A percentile compares a stretch with the other conserved stretches of the same genome.
These are phyloP conservation scores for Neodontobutis hainanensis DNA, from an alignment of 2,113 vertebrate species.

Conservation along the genomic window DNA sequence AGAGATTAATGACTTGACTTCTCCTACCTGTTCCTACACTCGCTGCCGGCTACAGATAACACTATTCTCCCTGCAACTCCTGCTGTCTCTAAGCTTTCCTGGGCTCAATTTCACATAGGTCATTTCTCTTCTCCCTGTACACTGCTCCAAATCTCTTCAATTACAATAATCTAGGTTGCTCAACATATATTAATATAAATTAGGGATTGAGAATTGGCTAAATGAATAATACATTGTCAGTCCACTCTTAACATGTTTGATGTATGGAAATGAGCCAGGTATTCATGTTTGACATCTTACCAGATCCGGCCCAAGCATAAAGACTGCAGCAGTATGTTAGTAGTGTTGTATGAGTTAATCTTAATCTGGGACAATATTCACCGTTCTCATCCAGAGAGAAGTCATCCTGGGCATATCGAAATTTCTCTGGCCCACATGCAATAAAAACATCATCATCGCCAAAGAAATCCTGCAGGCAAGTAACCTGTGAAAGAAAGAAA, in stretches of 20 bases:
- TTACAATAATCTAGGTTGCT: neutral
- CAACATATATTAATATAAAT: neutral
- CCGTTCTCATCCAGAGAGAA: constrained; percentile 97
- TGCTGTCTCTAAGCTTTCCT: constrained; percentile 9
- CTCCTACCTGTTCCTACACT: constrained; percentile 33
- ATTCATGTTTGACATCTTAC: too few relatives aligned
- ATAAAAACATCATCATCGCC: constrained; percentile 98
- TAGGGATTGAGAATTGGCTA: neutral
- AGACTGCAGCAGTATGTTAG: too few relatives aligned
- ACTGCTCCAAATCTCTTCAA: neutral
- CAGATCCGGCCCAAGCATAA: too few relatives aligned
- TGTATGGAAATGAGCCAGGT: too few relatives aligned
- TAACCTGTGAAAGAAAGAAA: constrained; percentile 79
- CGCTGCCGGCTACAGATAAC: constrained; percentile 65
- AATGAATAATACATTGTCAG: too few relatives aligned
- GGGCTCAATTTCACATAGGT: constrained; percentile 15
- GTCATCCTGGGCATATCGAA: constrained; percentile 97
- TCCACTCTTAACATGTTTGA: too few relatives aligned
- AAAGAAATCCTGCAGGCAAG: constrained; percentile 99
- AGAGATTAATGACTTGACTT: constrained; percentile 65
- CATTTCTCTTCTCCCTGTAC: constrained; percentile 12
- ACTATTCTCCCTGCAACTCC: constrained; percentile 17
- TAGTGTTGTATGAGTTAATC: too few relatives aligned
- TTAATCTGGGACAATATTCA: too few relatives aligned
- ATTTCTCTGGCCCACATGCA: constrained; percentile 97